Evolutionary conservation across 2,888 invertebrate genomes (phyloP).

Genomic region (Nomada fabriciana): DNA sequence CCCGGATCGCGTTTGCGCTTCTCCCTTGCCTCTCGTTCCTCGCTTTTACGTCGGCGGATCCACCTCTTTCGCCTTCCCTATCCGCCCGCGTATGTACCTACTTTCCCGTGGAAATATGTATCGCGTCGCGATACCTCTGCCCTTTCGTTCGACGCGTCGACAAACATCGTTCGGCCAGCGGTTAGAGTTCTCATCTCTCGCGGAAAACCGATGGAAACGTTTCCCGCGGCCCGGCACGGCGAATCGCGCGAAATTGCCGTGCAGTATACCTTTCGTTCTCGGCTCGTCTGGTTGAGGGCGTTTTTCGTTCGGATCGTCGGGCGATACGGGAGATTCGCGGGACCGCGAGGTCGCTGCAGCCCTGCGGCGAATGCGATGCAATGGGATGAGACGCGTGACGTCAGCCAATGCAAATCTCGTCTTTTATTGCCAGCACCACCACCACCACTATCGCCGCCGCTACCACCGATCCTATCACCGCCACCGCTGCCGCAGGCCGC

Average conservation of each 20-base stretch:
- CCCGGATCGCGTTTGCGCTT: constrained; percentile 23
- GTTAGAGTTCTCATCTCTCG: constrained; percentile 1
- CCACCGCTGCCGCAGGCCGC: constrained; percentile 66
- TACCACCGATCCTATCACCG: too few species aligned
- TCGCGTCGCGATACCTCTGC: not conserved
- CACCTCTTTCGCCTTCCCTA: not conserved
- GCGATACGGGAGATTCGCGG: not conserved
- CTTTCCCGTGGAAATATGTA: not conserved
- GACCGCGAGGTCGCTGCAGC: constrained; percentile 22
- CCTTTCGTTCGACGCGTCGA: not conserved
- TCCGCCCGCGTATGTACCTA: not conserved
- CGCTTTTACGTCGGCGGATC: not conserved
- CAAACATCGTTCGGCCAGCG: not conserved
- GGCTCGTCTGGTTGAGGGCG: not conserved
- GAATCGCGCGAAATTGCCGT: not conserved
- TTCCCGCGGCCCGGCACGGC: not conserved
- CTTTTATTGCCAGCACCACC: constrained; percentile 67
- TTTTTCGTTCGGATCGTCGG: not conserved
- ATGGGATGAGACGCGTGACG: constrained; percentile 66
- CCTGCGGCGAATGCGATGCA: constrained; percentile 62
- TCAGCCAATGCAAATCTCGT: constrained; percentile 78
- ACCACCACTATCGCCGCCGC: too few species aligned
- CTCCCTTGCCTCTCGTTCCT: constrained; percentile 3
- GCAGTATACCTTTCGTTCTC: not conserved
- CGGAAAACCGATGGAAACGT: not conserved